phyloP scores from a whole-genome alignment of 2,888 invertebrate genomes.

The Steinernema carpocapsae region DNA sequence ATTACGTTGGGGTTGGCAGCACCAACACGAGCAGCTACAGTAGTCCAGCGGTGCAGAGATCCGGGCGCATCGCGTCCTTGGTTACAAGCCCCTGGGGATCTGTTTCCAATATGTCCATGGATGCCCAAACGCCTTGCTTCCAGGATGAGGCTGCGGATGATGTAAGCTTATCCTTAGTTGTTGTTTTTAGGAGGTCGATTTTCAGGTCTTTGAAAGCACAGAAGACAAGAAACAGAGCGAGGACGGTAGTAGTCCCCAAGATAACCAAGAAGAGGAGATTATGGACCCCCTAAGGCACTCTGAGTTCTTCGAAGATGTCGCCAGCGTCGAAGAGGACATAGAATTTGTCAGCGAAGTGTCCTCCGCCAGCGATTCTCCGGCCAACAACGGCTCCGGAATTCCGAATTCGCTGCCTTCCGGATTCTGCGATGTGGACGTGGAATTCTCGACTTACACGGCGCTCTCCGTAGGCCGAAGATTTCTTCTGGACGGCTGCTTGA shows the following conservation, averaged over 20 bases:
- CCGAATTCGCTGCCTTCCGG: constrained; percentile 14
- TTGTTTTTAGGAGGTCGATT: not conserved
- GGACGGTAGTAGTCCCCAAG: constrained; percentile 59
- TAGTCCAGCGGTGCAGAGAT: not conserved
- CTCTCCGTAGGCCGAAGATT: constrained; percentile 4
- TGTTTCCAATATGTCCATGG: constrained; percentile 37
- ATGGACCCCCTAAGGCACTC: constrained; percentile 21
- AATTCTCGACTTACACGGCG: not conserved
- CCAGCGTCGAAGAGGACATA: constrained; percentile 19
- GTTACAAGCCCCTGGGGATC: constrained; percentile 36
- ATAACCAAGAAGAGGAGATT: constrained; percentile 41
- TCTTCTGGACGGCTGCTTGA: constrained; percentile 22
- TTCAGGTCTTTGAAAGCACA: not conserved
- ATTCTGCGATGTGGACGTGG: constrained; percentile 1
- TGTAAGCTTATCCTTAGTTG: not conserved
- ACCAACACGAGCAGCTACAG: not conserved
- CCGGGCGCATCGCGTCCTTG: not conserved
- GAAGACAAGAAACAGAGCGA: constrained; percentile 42
- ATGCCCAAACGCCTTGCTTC: not conserved
- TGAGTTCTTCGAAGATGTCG: constrained; percentile 14
- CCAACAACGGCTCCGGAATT: not conserved
- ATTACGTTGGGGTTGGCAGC: constrained; percentile 29
- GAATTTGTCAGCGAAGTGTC: constrained; percentile 12
- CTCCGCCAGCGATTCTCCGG: constrained; percentile 5
- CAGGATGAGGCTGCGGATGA: not conserved